Conservation (phyloP, 2,797 vertebrate genomes). For the Hozukius guyotensis region DNA sequence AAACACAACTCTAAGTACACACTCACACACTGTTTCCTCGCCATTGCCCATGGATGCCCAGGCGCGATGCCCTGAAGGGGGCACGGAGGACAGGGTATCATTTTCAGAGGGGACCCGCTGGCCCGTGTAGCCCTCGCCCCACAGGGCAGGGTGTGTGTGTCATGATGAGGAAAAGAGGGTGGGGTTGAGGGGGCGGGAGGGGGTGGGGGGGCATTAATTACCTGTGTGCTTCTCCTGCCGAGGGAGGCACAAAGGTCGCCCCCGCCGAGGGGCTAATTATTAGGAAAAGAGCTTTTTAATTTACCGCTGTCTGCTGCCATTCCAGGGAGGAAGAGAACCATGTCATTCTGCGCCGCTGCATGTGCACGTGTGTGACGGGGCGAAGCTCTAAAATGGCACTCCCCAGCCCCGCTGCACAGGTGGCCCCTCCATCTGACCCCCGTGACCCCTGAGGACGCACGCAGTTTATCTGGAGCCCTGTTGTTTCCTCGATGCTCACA, state of each 20-base stretch:
- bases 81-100: conserved; percentile 66
- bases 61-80: conserved; percentile 61
- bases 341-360: conserved; percentile 49
- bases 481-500: conserved; percentile 32
- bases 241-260: conserved; percentile 75
- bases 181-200: conserved; percentile 29
- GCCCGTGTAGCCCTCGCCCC: conserved; percentile 59
- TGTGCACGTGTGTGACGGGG: conserved; percentile 17
- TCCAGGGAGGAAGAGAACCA: conserved; percentile 74
- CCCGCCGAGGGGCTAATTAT: conserved; percentile 77
- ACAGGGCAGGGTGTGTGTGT: conserved; percentile 48
- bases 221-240: conserved; percentile 74
- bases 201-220: conserved; percentile 76
- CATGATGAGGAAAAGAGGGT: conserved; percentile 36
- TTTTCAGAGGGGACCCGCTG: conserved; percentile 70
- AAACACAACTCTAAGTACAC: neutral
- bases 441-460: conserved; percentile 37
- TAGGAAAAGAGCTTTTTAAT: conserved; percentile 81
- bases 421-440: conserved; percentile 55
- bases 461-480: conserved; percentile 42
- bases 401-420: conserved; percentile 36
- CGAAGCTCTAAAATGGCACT: conserved; percentile 18
- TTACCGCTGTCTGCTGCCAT: conserved; percentile 79
- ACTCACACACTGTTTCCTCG: conserved; percentile 44
- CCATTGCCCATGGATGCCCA: conserved; percentile 64